Conservation (phyloP, 2,113 vertebrate species). For the Marcusenius ussheri region DNA sequence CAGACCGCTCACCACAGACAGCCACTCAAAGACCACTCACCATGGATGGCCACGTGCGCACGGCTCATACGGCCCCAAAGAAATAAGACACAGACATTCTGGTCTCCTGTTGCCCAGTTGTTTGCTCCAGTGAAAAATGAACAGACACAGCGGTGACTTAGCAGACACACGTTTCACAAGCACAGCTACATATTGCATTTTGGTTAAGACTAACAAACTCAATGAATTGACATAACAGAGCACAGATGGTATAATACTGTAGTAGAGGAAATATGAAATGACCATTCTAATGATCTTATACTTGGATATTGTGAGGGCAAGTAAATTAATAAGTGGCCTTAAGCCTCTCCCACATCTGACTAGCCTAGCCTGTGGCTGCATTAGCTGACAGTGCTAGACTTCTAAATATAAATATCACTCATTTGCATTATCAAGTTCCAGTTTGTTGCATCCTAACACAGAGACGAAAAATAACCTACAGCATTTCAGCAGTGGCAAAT, state of each 20-base stretch:
- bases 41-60: neutral
- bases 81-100: neutral
- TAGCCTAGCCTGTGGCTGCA: neutral
- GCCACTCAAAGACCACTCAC: neutral
- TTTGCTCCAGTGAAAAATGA: neutral
- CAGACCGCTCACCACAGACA: neutral
- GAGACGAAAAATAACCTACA: neutral
- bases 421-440: neutral
- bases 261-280: neutral
- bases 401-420: slow-evolving; percentile 8
- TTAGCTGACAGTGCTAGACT: neutral
- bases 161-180: neutral
- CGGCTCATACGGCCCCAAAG: neutral
- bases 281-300: neutral
- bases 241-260: neutral
- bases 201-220: neutral
- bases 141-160: neutral
- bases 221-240: neutral
- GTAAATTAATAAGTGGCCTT: neutral
- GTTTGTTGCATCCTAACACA: neutral
- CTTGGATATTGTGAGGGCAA: neutral
- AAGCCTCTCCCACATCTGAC: neutral
- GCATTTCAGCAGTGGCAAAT: neutral
- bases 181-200: neutral
- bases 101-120: neutral